These are phyloP conservation scores for Actenoides lindsayi DNA, from an alignment of 2,113 vertebrate genomes.

Conservation along the genomic window DNA sequence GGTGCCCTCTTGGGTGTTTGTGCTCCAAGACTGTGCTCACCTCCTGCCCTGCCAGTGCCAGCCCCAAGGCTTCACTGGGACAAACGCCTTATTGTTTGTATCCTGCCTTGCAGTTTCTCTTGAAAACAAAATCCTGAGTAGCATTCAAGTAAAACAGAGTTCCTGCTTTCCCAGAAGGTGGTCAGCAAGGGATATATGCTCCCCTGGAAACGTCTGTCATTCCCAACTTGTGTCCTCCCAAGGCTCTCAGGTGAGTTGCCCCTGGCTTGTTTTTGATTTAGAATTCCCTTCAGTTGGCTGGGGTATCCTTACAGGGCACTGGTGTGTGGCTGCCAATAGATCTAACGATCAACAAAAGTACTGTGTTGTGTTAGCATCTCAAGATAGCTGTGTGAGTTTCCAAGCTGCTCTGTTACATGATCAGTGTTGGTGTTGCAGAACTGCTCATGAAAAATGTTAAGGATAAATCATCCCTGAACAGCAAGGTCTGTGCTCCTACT, in stretches of 20 bases:
- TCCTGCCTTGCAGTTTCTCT: neutral
- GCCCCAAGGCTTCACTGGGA: neutral
- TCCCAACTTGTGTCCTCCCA: neutral
- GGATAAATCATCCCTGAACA: neutral
- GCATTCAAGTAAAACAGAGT: neutral
- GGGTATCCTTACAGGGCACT: neutral
- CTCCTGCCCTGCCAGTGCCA: neutral
- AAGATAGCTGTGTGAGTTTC: neutral
- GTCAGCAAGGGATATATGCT: neutral
- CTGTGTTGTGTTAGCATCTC: neutral
- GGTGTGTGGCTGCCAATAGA: neutral
- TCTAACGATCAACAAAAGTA: neutral
- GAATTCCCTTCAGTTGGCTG: neutral
- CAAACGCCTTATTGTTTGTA: neutral
- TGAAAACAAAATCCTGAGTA: neutral
- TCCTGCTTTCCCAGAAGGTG: neutral
- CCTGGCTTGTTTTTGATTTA: neutral
- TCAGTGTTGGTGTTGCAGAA: neutral
- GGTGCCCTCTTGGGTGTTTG: neutral
- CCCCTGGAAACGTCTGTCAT: neutral
- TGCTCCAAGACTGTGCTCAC: neutral
- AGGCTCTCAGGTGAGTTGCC: neutral
- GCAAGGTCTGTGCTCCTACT: neutral
- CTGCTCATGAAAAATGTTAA: neutral
- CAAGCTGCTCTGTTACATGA: fast-evolving